A percentile compares a stretch with the other conserved stretches of the same genome.
These are phyloP conservation scores for Beris morrisii DNA, from an alignment of 2,888 invertebrate genomes.

Conservation along the genomic window DNA sequence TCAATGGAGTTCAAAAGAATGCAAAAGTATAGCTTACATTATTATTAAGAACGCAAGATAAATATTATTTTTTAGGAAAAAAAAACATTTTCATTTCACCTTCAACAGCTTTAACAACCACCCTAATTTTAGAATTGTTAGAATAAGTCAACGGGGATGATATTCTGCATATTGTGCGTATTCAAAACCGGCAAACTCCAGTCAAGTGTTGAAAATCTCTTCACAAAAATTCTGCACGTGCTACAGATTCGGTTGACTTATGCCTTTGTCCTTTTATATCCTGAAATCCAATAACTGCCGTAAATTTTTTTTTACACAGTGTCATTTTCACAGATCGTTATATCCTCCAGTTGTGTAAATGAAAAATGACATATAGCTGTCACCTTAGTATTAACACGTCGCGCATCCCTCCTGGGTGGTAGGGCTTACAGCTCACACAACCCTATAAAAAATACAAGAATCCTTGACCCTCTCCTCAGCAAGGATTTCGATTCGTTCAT, in stretches of 20 bases:
- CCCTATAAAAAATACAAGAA: background rate
- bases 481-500: slow-evolving; percentile 1
- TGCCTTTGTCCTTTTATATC: slow-evolving; percentile 7
- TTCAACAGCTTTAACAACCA: background rate
- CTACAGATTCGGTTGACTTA: slow-evolving; percentile 17
- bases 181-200: slow-evolving; percentile 1
- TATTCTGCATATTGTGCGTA: background rate
- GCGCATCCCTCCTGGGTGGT: background rate
- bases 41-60: background rate
- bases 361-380: slow-evolving; percentile 37
- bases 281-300: too few relatives aligned
- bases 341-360: slow-evolving; percentile 32
- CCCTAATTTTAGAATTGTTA: background rate
- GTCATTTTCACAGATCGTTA: background rate
- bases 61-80: background rate
- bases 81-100: background rate
- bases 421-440: background rate
- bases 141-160: background rate
- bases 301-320: too few relatives aligned
- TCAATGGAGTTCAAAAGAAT: too few relatives aligned
- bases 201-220: slow-evolving; percentile 25
- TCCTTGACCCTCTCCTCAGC: slow-evolving; percentile 11
- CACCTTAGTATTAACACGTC: slow-evolving; percentile 37
- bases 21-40: too few relatives aligned
- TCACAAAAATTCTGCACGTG: slow-evolving; percentile 9